phyloP scores from a whole-genome alignment of 2,797 vertebrate species.

The Balearica regulorum region DNA sequence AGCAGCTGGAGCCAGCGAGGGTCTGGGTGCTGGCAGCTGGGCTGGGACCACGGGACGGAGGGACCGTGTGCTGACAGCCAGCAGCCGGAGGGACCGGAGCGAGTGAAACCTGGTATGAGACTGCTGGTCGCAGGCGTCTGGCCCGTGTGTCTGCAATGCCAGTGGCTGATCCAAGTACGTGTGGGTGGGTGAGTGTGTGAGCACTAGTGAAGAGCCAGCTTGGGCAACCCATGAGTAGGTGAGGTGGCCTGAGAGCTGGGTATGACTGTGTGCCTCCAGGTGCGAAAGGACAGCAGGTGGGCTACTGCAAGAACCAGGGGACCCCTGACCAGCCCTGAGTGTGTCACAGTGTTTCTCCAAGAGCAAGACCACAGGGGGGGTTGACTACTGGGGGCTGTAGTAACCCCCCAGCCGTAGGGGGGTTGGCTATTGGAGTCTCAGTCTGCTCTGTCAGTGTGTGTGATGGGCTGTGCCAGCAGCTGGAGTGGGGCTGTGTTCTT shows the following conservation, averaged over 20 bases:
- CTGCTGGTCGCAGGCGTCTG: not conserved
- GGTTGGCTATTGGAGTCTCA: not conserved
- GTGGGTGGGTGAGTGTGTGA: no score
- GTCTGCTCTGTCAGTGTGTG: not conserved
- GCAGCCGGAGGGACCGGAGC: fast-evolving
- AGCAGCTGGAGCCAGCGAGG: not conserved
- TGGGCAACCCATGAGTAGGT: not conserved
- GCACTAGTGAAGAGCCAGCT: not conserved
- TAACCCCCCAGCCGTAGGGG: no score
- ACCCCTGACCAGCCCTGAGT: not conserved
- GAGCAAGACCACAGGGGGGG: not conserved
- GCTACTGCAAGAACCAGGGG: not conserved
- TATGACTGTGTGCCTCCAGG: not conserved
- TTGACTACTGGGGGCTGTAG: not conserved
- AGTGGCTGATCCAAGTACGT: not conserved
- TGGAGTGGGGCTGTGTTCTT: not conserved
- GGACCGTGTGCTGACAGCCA: no score
- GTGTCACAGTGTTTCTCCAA: not conserved
- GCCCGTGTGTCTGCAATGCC: not conserved
- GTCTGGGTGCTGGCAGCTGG: not conserved
- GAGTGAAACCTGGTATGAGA: not conserved
- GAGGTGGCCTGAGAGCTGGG: not conserved
- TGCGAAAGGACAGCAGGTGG: not conserved
- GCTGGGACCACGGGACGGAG: not conserved
- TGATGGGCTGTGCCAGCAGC: not conserved